Conservation (phyloP, 2,113 vertebrate species). For the Campylomormyrus tamandua region DNA sequence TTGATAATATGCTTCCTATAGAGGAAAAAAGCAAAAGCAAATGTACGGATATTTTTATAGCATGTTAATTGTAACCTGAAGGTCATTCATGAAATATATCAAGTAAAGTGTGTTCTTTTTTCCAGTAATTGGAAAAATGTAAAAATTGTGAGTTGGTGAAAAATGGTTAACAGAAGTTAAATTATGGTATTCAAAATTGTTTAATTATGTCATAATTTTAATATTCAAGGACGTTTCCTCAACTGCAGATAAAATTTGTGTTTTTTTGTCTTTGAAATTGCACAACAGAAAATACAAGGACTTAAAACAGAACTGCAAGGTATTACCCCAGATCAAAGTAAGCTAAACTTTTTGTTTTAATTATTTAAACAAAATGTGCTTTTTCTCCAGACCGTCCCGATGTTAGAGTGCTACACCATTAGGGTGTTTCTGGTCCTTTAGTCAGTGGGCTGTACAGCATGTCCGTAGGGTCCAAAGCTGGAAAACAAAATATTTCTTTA, state of each 20-base stretch:
- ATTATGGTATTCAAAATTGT: not conserved
- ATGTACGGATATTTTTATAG: not conserved
- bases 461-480: not conserved
- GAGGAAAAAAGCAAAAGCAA: not conserved
- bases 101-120: not conserved
- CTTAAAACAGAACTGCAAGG: not conserved
- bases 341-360: not conserved
- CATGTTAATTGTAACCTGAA: not conserved
- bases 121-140: not conserved
- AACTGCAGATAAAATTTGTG: not conserved
- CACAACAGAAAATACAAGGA: not conserved
- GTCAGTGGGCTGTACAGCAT: not conserved
- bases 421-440: not conserved
- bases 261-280: not conserved
- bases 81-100: not conserved
- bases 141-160: not conserved
- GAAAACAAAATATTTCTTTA: not conserved
- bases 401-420: not conserved
- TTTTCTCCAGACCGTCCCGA: not conserved
- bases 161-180: not conserved
- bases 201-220: not conserved
- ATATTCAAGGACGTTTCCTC: not conserved
- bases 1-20: not conserved
- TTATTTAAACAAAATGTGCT: not conserved
- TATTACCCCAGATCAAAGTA: constrained; percentile 7